A percentile compares a stretch with the other conserved stretches of the same genome.
These are phyloP conservation scores for Tiaroga cobitis DNA, from an alignment of 2,797 vertebrate genomes.

Conservation along the genomic window DNA sequence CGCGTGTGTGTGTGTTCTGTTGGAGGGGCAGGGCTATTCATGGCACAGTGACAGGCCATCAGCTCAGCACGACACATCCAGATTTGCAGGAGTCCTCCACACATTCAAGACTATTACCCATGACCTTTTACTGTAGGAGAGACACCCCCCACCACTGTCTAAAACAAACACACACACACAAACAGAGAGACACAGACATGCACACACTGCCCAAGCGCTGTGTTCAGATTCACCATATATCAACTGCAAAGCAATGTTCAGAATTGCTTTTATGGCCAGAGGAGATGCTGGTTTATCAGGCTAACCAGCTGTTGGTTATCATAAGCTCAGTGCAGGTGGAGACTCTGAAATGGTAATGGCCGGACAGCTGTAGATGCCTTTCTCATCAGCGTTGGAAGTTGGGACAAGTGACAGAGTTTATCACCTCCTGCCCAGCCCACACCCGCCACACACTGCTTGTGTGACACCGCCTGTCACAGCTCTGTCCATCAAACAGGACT, in stretches of 20 bases:
- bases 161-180: conserved; percentile 40
- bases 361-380: conserved; percentile 38
- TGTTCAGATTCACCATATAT: conserved; percentile 37
- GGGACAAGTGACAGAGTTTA: conserved; percentile 72
- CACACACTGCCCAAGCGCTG: conserved; percentile 16
- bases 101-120: conserved; percentile 50
- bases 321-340: conserved; percentile 62
- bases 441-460: conserved; percentile 67
- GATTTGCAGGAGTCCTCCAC: conserved; percentile 49
- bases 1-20: background rate
- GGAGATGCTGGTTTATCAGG: conserved; percentile 59
- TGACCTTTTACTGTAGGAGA: conserved; percentile 52
- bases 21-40: conserved; percentile 52
- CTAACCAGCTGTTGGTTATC: conserved; percentile 69
- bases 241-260: conserved; percentile 47
- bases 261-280: conserved; percentile 54
- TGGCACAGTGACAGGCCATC: conserved; percentile 33
- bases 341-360: conserved; percentile 73
- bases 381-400: conserved; percentile 43
- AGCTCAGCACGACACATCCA: conserved; percentile 51
- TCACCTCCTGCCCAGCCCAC: conserved; percentile 62
- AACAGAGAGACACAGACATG: conserved; percentile 31
- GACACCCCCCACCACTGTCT: conserved; percentile 27
- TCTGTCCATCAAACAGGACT: conserved; percentile 67
- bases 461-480: conserved; percentile 72